Percentiles rank a stretch among this genome's conserved stretches.
Evolutionary conservation across 2,888 invertebrate genomes (phyloP).

Genomic region (Corbicula japonica): DNA sequence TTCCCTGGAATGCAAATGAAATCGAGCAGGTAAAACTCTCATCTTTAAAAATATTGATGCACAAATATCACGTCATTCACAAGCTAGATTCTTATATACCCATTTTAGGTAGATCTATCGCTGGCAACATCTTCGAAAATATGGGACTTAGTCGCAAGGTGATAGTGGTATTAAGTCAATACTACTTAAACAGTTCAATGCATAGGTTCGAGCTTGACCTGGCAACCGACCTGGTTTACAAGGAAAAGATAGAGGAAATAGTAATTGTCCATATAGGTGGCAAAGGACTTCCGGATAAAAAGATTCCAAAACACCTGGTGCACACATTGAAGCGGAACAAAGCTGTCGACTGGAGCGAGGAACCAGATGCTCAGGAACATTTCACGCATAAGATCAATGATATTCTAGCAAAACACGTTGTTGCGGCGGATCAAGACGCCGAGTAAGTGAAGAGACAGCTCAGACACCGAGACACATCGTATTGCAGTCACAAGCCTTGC

Average conservation of each 20-base stretch:
- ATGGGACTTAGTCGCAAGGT: constrained; percentile 64
- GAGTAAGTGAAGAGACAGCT: too few species aligned
- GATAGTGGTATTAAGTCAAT: constrained; percentile 66
- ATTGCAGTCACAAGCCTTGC: too few species aligned
- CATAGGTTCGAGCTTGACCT: constrained; percentile 63
- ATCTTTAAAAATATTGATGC: too few species aligned
- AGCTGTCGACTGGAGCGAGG: constrained; percentile 68
- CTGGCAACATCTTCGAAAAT: constrained; percentile 63
- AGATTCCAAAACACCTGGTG: constrained; percentile 62
- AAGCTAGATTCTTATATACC: too few species aligned
- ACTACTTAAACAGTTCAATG: constrained; percentile 61
- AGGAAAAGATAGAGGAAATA: constrained; percentile 56
- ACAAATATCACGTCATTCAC: too few species aligned
- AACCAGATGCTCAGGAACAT: constrained; percentile 46
- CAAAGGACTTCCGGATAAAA: constrained; percentile 38
- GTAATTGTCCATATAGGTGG: constrained; percentile 63
- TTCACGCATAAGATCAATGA: constrained; percentile 61
- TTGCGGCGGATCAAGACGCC: constrained; percentile 38
- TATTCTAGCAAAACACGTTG: constrained; percentile 4
- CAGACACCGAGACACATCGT: too few species aligned
- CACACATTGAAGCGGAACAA: constrained; percentile 59
- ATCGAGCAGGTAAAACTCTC: too few species aligned
- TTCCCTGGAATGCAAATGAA: too few species aligned
- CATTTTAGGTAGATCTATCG: constrained; percentile 38
- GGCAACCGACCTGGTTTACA: constrained; percentile 41